phyloP scores from a whole-genome alignment of 1,140 invertebrate genomes.

The Drosophila simulans region DNA sequence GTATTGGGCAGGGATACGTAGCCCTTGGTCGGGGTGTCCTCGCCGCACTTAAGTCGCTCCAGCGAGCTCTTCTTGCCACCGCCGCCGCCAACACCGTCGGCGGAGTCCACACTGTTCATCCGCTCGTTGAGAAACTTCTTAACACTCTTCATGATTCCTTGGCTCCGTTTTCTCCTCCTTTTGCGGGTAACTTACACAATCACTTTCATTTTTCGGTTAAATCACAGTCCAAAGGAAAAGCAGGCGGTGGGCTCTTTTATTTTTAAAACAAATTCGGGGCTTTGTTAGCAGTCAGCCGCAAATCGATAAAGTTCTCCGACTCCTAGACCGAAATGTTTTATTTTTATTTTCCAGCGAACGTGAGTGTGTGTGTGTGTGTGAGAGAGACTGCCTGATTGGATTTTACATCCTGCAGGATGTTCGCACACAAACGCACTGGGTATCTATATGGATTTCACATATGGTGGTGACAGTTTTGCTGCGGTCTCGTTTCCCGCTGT shows the following conservation, averaged over 20 bases:
- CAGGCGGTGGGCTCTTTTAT: slow-evolving; percentile 30
- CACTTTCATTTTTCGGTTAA: slow-evolving; percentile 42
- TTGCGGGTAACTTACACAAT: slow-evolving; percentile 7
- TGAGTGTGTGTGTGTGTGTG: slow-evolving; percentile 13
- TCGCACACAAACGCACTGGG: slow-evolving; percentile 43
- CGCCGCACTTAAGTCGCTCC: slow-evolving; percentile 57
- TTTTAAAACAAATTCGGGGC: slow-evolving; percentile 52
- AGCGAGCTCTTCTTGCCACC: slow-evolving; percentile 53
- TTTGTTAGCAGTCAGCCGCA: slow-evolving; percentile 41
- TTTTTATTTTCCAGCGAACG: slow-evolving; percentile 40
- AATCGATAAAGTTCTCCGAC: slow-evolving; percentile 51
- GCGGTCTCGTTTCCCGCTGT: slow-evolving; percentile 34
- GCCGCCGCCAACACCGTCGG: slow-evolving; percentile 35
- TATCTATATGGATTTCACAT: slow-evolving; percentile 56
- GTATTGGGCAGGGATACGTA: slow-evolving; percentile 64
- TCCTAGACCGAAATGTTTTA: slow-evolving; percentile 49
- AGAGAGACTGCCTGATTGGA: slow-evolving; percentile 47
- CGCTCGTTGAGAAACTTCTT: slow-evolving; percentile 82
- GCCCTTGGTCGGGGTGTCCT: slow-evolving; percentile 13
- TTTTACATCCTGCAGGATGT: slow-evolving; percentile 40
- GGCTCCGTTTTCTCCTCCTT: slow-evolving; percentile 4
- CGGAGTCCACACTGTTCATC: slow-evolving; percentile 75
- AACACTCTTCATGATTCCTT: slow-evolving; percentile 75
- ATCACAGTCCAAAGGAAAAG: slow-evolving; percentile 16
- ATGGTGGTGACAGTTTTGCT: slow-evolving; percentile 41